These are phyloP conservation scores for Ormia ochracea DNA, from an alignment of 2,888 invertebrate species.

Conservation along the genomic window DNA sequence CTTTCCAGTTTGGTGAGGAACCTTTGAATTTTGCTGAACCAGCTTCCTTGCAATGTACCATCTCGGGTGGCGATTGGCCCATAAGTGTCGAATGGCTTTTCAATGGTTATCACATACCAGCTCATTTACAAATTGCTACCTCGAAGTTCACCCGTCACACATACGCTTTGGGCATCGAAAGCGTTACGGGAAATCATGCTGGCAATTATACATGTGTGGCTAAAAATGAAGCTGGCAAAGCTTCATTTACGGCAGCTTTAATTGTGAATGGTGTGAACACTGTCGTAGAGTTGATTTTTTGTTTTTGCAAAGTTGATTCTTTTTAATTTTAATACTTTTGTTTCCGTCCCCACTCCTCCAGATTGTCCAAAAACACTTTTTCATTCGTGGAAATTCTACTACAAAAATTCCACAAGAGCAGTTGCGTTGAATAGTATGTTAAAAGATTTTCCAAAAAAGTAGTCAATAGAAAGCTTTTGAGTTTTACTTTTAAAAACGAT, in stretches of 20 bases:
- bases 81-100: constrained; percentile 79
- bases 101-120: constrained; percentile 80
- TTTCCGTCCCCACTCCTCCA: not conserved
- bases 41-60: constrained; percentile 80
- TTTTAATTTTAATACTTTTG: not conserved
- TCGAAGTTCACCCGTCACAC: constrained; percentile 73
- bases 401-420: no score
- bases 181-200: constrained; percentile 80
- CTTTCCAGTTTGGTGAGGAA: constrained; percentile 85
- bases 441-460: no score
- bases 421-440: no score
- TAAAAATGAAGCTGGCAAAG: constrained; percentile 79
- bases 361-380: no score
- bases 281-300: not conserved
- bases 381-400: no score
- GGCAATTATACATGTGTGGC: constrained; percentile 81
- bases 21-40: constrained; percentile 85
- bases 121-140: constrained; percentile 76
- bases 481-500: no score
- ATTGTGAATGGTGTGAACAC: constrained; percentile 80
- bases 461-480: no score
- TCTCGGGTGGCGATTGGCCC: constrained; percentile 79
- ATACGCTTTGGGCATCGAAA: constrained; percentile 77
- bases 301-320: not conserved
- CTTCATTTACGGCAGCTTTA: constrained; percentile 78